Percentiles rank a stretch among this genome's conserved stretches.
Evolutionary conservation across 1,140 invertebrate genomes (phyloP).

Genomic region (Drosophila parvula): DNA sequence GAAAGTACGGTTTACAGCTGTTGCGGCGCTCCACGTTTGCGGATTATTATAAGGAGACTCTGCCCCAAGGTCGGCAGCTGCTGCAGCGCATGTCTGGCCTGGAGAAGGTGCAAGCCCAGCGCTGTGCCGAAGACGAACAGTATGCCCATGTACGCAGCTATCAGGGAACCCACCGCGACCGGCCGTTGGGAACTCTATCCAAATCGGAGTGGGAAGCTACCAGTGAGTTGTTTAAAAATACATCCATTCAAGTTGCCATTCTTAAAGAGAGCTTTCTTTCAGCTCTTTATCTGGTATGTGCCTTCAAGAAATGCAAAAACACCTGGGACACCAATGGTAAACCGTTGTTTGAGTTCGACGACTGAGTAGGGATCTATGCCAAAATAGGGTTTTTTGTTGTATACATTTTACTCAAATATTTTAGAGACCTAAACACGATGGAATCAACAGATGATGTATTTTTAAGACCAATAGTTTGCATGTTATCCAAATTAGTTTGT

Average conservation of each 20-base stretch:
- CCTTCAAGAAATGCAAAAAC: conserved; percentile 91
- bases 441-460: conserved; percentile 39
- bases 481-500: conserved; percentile 6
- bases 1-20: conserved; percentile 92
- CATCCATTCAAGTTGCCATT: fast-evolving
- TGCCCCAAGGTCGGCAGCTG: conserved; percentile 85
- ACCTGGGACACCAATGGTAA: conserved; percentile 87
- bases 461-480: conserved; percentile 18
- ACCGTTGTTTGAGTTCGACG: conserved; percentile 85
- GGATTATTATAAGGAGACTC: conserved; percentile 91
- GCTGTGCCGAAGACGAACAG: conserved; percentile 86
- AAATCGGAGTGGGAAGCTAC: conserved; percentile 96
- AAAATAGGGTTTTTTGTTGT: conserved; percentile 14
- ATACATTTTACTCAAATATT: conserved; percentile 2
- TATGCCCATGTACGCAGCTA: conserved; percentile 89
- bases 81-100: conserved; percentile 91
- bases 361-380: conserved; percentile 42
- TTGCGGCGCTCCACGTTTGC: conserved; percentile 90
- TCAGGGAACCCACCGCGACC: conserved; percentile 66
- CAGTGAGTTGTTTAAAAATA: conserved; percentile 86
- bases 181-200: conserved; percentile 91
- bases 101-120: conserved; percentile 88
- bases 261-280: conserved; percentile 81
- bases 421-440: conserved; percentile 29
- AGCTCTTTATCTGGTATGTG: conserved; percentile 94